A percentile compares a stretch with the other conserved stretches of the same genome.
These are phyloP conservation scores for Sylvicola cinctus DNA, from an alignment of 2,888 invertebrate genomes.

Conservation along the genomic window DNA sequence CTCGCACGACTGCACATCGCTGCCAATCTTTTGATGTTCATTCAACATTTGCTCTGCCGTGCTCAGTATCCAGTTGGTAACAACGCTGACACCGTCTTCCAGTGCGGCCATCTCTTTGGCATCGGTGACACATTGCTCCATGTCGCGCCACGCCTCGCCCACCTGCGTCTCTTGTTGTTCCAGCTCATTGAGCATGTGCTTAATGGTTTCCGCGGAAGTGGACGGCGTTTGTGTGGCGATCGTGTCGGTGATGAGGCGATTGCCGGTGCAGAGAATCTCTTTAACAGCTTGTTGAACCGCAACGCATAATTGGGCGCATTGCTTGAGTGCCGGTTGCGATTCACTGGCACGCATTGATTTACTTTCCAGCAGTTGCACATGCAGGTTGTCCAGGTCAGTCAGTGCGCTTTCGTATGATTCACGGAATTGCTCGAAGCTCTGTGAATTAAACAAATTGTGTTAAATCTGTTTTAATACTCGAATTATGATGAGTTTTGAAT, in stretches of 20 bases:
- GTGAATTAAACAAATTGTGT: too few species aligned
- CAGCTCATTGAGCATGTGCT: conserved; percentile 32
- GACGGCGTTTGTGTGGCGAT: conserved; percentile 30
- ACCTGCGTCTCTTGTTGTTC: conserved; percentile 36
- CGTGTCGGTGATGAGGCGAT: conserved; percentile 4
- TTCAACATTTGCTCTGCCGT: conserved; percentile 54
- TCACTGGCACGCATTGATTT: conserved; percentile 32
- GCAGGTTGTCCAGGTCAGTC: conserved; percentile 37
- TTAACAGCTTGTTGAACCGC: conserved; percentile 28
- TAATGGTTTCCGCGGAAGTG: conserved; percentile 36
- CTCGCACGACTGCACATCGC: conserved; percentile 49
- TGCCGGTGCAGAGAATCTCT: conserved; percentile 16
- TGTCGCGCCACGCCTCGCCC: conserved; percentile 35
- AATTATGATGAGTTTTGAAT: too few species aligned
- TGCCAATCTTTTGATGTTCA: conserved; percentile 48
- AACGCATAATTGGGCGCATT: conserved; percentile 31
- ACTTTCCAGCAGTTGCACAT: conserved; percentile 32
- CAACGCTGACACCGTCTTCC: conserved; percentile 43
- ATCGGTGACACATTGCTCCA: conserved; percentile 35
- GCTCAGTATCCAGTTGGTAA: conserved; percentile 58
- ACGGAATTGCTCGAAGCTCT: too few species aligned
- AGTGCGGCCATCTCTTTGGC: conserved; percentile 37
- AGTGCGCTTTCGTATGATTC: conserved; percentile 35
- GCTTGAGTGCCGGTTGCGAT: conserved; percentile 32
- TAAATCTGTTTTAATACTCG: too few species aligned